These are phyloP conservation scores for Anthoptus insignis DNA, from an alignment of 2,888 invertebrate species.

Conservation along the genomic window DNA sequence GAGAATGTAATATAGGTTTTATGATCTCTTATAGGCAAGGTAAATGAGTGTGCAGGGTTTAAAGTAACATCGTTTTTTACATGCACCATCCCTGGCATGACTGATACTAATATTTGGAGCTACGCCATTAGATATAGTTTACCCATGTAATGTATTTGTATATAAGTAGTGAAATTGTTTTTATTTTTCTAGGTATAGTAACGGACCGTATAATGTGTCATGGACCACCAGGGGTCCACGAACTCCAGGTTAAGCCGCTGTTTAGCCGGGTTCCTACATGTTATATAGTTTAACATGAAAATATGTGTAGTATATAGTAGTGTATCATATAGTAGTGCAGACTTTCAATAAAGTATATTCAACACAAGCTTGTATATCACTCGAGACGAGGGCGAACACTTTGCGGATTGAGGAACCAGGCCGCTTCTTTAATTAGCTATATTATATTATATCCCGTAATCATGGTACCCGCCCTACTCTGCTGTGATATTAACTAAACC, in stretches of 20 bases:
- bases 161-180: conserved; percentile 31
- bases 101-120: not conserved
- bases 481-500: no score
- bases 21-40: no score
- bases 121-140: no score
- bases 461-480: no score
- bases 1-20: no score
- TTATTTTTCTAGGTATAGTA: conserved; percentile 34
- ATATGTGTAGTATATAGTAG: conserved; percentile 17
- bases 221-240: conserved; percentile 32
- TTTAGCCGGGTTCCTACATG: conserved; percentile 8
- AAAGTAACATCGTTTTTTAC: not conserved
- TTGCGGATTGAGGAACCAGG: not conserved
- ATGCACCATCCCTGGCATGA: not conserved
- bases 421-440: not conserved
- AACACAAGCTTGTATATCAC: conserved; percentile 31
- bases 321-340: conserved; percentile 8
- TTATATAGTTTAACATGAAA: conserved; percentile 5
- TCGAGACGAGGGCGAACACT: conserved; percentile 6
- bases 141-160: conserved; percentile 22
- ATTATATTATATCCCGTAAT: no score
- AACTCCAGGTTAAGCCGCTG: conserved; percentile 24
- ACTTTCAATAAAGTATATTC: conserved; percentile 32
- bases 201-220: conserved; percentile 20
- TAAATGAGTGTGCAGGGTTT: no score